Evolutionary conservation across 2,797 vertebrate genomes (phyloP).

Genomic region (Trichosurus vulpecula): DNA sequence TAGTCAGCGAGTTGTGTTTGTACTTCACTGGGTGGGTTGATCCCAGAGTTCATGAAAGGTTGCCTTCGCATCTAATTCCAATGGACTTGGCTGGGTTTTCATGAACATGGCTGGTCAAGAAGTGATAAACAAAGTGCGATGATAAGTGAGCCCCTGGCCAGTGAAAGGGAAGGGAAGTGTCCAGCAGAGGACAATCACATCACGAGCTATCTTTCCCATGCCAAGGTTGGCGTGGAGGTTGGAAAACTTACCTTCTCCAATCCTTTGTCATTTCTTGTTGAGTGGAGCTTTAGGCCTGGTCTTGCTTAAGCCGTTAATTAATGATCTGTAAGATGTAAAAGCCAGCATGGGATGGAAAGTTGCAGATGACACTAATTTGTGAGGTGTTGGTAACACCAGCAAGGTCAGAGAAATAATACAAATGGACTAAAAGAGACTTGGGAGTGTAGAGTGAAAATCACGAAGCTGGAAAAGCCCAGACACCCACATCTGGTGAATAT

Average conservation of each 20-base stretch:
- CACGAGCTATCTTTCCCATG: constrained; percentile 27
- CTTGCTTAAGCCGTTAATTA: constrained; percentile 76
- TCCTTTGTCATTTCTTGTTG: constrained; percentile 48
- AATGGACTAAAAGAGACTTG: constrained; percentile 57
- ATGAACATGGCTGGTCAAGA: constrained; percentile 63
- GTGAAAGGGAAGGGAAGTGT: not conserved
- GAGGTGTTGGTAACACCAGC: constrained; percentile 65
- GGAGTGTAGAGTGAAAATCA: constrained; percentile 35
- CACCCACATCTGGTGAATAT: constrained; percentile 64
- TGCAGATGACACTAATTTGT: constrained; percentile 74
- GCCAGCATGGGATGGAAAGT: constrained; percentile 62
- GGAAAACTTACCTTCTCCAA: not conserved
- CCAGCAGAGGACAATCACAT: constrained; percentile 8
- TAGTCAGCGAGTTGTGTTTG: not conserved
- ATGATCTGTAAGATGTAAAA: constrained; percentile 72
- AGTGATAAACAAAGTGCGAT: constrained; percentile 66
- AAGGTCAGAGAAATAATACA: constrained; percentile 73
- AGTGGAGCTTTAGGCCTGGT: constrained; percentile 63
- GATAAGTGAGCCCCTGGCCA: constrained; percentile 53
- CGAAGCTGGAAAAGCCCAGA: constrained; percentile 59
- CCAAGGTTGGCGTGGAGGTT: constrained; percentile 17
- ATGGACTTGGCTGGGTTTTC: constrained; percentile 58
- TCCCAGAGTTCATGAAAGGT: constrained; percentile 29
- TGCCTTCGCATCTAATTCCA: constrained; percentile 57
- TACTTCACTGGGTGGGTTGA: not conserved